Evolutionary conservation across 1,140 invertebrate species (phyloP).

Genomic region (Bradynema listronoti): DNA sequence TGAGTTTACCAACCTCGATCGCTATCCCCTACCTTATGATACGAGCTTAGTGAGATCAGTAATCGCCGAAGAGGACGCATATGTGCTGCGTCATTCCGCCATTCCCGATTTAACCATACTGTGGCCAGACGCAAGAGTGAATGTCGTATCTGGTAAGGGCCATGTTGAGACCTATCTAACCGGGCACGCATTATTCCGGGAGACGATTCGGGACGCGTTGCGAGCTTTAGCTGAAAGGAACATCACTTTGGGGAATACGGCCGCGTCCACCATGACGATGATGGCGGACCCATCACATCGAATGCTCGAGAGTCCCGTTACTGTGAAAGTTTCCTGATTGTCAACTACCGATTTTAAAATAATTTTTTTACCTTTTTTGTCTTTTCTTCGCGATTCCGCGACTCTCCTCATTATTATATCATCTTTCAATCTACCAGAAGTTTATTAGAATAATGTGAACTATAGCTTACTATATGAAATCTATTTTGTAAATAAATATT

Average conservation of each 20-base stretch:
- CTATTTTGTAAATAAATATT: no score
- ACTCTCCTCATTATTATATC: no score
- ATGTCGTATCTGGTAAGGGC: constrained; percentile 72
- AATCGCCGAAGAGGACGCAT: constrained; percentile 77
- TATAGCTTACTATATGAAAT: no score
- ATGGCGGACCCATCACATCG: background rate
- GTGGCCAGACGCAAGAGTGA: constrained; percentile 73
- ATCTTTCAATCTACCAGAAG: no score
- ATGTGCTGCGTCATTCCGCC: constrained; percentile 75
- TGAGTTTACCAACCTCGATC: constrained; percentile 89
- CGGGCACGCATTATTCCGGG: constrained; percentile 62
- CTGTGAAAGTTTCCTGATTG: no score
- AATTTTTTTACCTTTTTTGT: no score
- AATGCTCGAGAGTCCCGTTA: no score
- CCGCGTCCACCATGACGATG: background rate
- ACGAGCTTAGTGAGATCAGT: constrained; percentile 76
- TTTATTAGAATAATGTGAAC: no score
- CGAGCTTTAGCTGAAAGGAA: background rate
- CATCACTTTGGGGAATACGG: background rate
- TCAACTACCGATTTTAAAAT: no score
- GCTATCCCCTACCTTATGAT: constrained; percentile 76
- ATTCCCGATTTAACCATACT: constrained; percentile 32
- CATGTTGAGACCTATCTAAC: constrained; percentile 71
- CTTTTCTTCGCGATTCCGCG: no score
- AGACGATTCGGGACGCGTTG: background rate